Base-by-base conservation (phyloP, 1,140 invertebrate genomes). In the Lasioglossum baleicum region DNA sequence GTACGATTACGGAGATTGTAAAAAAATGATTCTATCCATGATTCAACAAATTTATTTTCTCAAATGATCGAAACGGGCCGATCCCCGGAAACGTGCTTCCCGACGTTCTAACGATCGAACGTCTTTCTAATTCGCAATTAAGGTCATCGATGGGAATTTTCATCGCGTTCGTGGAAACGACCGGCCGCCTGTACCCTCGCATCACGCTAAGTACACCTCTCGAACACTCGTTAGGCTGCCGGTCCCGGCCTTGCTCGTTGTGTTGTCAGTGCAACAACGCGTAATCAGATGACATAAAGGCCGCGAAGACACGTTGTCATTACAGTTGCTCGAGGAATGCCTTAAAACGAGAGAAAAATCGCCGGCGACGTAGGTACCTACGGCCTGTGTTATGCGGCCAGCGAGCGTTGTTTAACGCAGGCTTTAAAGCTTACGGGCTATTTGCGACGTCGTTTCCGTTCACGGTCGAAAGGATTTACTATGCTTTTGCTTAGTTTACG, bases 201-300 rank as follows among this genome's bases (percentile, higher is more conserved):
- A 48, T 51, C 40, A 20, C 10, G 13, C 8, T 48, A 67, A 42
- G 42, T 67, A 67, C 35, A 48, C n/a, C 10, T 26, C 53, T 42
- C 66, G 17, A 35, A 26, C 10, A 56, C 73, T 44, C 15, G 44
- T 63, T 31, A n/a, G 17, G 13, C 31, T 51, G 15, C 51, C 51
- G 44, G 35, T 11, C 8, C 42, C 51, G 48, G 11, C 44, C 31
- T 15, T 58, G 61, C 11, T 64, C 68, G 70, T 88, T 69, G 80
- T 80, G 53, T 83, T 80, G 67, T 58, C 11, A 44, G 60, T 58
- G 44, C 86, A 88, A 86, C 83, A 65, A 83, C 73, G 81, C 78
- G 83, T 88, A 87, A 87, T 80, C 76, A 83, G 73, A 81, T 72
- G 83, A 83, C 77, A 80, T 88, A 87, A 86, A 72, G 86, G 81